phyloP scores from a whole-genome alignment of 2,113 vertebrate genomes.

The Dromiciops gliroides region DNA sequence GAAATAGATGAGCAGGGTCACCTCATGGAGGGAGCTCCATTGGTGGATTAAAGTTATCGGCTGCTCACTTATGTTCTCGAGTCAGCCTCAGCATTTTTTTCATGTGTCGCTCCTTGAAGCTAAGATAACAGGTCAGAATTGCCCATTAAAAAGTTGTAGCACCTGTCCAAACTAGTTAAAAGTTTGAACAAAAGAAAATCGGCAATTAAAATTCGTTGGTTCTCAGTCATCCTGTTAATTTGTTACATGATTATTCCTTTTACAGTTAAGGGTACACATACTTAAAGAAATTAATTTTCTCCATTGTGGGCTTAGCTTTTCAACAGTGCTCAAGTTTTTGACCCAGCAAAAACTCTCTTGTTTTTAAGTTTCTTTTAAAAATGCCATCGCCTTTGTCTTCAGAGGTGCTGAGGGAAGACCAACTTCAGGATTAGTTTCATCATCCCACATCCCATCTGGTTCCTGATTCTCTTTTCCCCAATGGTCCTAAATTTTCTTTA shows the following conservation, averaged over 20 bases:
- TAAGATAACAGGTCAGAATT: not conserved
- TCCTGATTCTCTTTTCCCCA: constrained; percentile 32
- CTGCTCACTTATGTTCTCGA: constrained; percentile 4
- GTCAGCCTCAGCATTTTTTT: not conserved
- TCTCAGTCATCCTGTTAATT: constrained; percentile 55
- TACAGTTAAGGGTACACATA: constrained; percentile 39
- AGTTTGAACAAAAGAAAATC: constrained; percentile 56
- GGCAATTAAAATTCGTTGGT: constrained; percentile 57
- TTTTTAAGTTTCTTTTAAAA: constrained; percentile 44
- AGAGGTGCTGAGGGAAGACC: constrained; percentile 16
- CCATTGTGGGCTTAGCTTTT: constrained; percentile 22
- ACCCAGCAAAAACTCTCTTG: constrained; percentile 44
- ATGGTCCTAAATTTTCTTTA: constrained; percentile 21
- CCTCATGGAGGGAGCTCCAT: constrained; percentile 24
- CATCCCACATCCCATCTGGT: not conserved
- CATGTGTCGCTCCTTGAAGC: constrained; percentile 26
- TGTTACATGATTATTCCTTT: constrained; percentile 59
- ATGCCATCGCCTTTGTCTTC: constrained; percentile 25
- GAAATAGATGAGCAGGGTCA: constrained; percentile 30
- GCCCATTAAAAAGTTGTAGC: constrained; percentile 49
- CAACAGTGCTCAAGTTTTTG: not conserved
- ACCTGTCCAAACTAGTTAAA: constrained; percentile 40
- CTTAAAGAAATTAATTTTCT: constrained; percentile 51
- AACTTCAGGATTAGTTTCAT: not conserved
- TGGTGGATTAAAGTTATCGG: constrained; percentile 39